Percentiles rank a stretch among this genome's conserved stretches.
Conservation (phyloP, 2,888 invertebrate species). For the Malthinus seriepunctatus region DNA sequence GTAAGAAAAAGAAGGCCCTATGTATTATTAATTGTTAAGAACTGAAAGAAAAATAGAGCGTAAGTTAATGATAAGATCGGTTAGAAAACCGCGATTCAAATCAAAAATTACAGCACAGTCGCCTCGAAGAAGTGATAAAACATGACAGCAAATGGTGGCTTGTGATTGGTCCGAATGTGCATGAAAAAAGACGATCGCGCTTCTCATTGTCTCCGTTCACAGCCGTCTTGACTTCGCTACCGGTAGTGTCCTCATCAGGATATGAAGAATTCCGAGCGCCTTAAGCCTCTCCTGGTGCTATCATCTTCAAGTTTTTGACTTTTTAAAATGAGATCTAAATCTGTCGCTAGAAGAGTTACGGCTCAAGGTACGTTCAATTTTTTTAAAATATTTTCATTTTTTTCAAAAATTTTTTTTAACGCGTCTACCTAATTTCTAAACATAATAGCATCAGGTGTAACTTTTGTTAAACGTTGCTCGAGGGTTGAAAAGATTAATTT, state of each 20-base stretch:
- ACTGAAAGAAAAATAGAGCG: conserved; percentile 17
- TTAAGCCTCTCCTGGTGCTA: conserved; percentile 25
- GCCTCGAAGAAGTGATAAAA: conserved; percentile 55
- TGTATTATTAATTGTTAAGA: neutral
- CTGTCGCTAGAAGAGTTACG: conserved; percentile 70
- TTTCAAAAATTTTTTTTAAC: neutral
- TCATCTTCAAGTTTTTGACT: conserved; percentile 38
- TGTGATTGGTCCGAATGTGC: conserved; percentile 52
- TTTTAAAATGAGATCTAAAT: conserved; percentile 70
- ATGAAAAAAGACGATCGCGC: conserved; percentile 51
- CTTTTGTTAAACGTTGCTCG: no score
- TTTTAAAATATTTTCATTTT: neutral
- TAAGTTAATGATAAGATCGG: conserved; percentile 35
- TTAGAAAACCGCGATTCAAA: conserved; percentile 46
- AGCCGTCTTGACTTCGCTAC: conserved; percentile 41
- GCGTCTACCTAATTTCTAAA: neutral
- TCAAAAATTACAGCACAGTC: conserved; percentile 53
- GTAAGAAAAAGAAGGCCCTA: conserved; percentile 24
- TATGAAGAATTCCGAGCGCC: conserved; percentile 37
- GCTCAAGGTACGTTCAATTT: conserved; percentile 63
- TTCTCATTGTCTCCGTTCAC: conserved; percentile 49
- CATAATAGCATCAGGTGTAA: no score
- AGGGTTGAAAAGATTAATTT: no score
- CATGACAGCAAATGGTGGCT: conserved; percentile 53
- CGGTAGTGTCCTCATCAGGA: conserved; percentile 41